Percentiles rank a stretch among this genome's conserved stretches.
These are phyloP conservation scores for Malacosoma neustria DNA, from an alignment of 2,888 invertebrate genomes.

Conservation along the genomic window DNA sequence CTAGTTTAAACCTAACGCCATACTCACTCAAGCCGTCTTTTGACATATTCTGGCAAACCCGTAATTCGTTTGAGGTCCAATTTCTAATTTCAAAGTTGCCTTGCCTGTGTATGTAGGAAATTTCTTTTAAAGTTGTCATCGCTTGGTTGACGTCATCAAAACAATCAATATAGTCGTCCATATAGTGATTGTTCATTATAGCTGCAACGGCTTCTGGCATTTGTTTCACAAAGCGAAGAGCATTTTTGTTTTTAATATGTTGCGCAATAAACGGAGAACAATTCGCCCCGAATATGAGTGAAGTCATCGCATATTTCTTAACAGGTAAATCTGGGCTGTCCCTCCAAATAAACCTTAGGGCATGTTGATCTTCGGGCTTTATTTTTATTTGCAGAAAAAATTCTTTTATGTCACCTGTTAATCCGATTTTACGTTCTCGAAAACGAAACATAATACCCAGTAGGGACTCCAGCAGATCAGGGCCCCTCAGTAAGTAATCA, in stretches of 20 bases:
- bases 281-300: background rate
- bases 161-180: background rate
- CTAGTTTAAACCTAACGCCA: background rate
- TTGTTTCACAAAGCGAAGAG: background rate
- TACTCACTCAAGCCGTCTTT: background rate
- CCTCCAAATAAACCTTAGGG: background rate
- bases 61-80: background rate
- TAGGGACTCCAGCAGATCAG: background rate
- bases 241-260: background rate
- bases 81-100: background rate
- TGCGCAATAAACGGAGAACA: background rate
- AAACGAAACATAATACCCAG: background rate
- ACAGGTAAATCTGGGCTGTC: background rate
- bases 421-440: background rate
- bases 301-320: background rate
- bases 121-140: background rate
- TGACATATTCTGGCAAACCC: background rate
- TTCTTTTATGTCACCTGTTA: background rate
- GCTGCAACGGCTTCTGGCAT: background rate
- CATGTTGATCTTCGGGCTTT: background rate
- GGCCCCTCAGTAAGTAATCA: background rate
- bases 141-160: background rate
- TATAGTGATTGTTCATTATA: background rate
- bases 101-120: background rate
- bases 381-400: background rate